These are phyloP conservation scores for Dorcus hopei DNA, from an alignment of 2,888 invertebrate species.

Conservation along the genomic window DNA sequence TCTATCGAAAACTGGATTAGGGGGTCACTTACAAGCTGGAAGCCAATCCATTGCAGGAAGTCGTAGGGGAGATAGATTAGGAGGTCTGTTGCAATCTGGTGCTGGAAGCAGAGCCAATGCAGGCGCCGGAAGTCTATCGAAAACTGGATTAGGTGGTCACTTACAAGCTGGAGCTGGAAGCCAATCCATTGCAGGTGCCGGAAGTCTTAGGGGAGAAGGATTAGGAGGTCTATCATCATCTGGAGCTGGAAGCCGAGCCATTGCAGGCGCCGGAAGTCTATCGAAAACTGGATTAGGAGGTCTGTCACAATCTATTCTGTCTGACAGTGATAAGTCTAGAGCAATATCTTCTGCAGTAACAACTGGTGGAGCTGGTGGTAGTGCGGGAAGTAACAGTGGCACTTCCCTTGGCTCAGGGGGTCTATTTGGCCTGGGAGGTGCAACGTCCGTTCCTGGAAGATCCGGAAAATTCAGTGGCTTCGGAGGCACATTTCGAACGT, in stretches of 20 bases:
- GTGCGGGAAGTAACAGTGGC: no score
- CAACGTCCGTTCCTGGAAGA: background rate
- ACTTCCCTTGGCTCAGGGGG: background rate
- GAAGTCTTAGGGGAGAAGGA: conserved; percentile 6
- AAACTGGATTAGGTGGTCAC: no score
- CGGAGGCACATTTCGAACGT: background rate
- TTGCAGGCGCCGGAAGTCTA: conserved; percentile 1
- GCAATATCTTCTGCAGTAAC: background rate
- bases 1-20: no score
- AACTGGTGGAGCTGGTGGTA: background rate
- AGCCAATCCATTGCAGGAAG: background rate
- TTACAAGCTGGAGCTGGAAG: no score
- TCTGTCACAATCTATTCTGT: background rate
- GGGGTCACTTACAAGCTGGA: background rate
- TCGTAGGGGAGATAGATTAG: conserved; percentile 1
- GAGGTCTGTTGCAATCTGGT: conserved; percentile 5
- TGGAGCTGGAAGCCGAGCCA: conserved; percentile 8
- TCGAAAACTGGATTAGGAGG: background rate
- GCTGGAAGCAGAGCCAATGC: conserved; percentile 5
- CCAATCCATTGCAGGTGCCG: background rate
- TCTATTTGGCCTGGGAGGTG: background rate
- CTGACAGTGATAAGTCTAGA: background rate
- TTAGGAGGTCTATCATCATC: conserved; percentile 8
- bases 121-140: conserved; percentile 2
- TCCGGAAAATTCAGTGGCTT: background rate